Evolutionary conservation across 2,113 vertebrate genomes (phyloP), one percentile per base, ranked within the genome.

Genomic region (Thermophis baileyi): DNA sequence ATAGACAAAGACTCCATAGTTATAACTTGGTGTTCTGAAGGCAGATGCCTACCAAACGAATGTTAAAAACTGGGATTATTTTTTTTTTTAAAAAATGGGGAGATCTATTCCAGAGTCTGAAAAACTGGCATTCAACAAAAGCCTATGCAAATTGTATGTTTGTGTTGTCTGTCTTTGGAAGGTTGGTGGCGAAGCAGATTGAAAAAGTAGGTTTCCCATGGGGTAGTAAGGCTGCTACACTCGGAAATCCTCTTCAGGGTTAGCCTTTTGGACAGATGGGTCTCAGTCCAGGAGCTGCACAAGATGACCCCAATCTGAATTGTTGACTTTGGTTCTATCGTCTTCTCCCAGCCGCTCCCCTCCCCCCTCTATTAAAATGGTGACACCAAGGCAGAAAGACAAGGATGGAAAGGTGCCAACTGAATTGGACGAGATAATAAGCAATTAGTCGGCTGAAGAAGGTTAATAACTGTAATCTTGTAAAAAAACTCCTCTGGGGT

Each of bases 351-450:
- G 27, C 6, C 9, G 44, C 89, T 22, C 92, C 55, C 2, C 87
- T 85, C 16, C 53, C 81, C 18, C 81, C 53, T 25, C 51, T 87
- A 8, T 1, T 86, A 87, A 92, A 87, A 94, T 81, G 89, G 47
- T 2, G 18, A 22, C 94, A 74, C 6, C 30, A 14, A 16, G 49
- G 24, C 3, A 69, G 92, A 92, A 54, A 74, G 89, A 93, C 85
- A 87, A 30, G 6, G 95, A 94, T 93, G 63, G 53, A 91, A 91
- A 94, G 24, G 49, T 88, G 85, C 88, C 86, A 53, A 22, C 46
- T 50, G 88, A 94, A 57, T 55, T 85, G 85, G 85, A 90, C 18
- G 11, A 87, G 40, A 88, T 87, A 87, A 74, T 53, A 92, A 87
- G 85, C 91, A 90, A 1, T 51, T 14, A 94, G 87, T 93, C 49